Evolutionary conservation across 2,797 vertebrate species (phyloP), one percentile per base, ranked within the genome.

Genomic region (Spheniscus humboldti): DNA sequence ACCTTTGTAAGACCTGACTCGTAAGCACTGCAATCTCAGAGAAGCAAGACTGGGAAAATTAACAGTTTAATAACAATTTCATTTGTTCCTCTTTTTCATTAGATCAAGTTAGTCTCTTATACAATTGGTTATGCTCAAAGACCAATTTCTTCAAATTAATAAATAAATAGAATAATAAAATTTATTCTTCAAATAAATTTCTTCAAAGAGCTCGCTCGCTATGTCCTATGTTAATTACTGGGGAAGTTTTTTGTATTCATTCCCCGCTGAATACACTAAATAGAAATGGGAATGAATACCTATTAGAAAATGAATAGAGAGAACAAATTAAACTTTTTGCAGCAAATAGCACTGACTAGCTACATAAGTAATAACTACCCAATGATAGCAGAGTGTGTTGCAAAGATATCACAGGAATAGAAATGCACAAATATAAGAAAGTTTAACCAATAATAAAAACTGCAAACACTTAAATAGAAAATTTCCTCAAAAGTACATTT

Each of bases 241-340:
- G 17, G 56, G 30, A 92, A 67, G 11, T 6, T 60, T 67, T 87
- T 71, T 60, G 3, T 47, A 71, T 88, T 84, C 16, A 28, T 52
- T 95, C 63, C n/a, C 50, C 80, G 31, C 19, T 47, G 75, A 85
- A 82, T 71, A 75, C 11, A 86, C 41, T 69, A 71, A 86, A 91
- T 27, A 63, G 63, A 94, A 96, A 91, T 19, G 22, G 67, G 59
- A 97, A 85, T 41, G 39, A 95, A 88, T 90, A 87, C 27, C 56
- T 92, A 76, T 69, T 63, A 85, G 48, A 94, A 95, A 93, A 80
- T 53, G 14, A 96, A 82, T 8, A 48, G 50, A 92, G 39, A 92
- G 68, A 94, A 80, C 7, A 87, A 92, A 91, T 72, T 52, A 60
- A 86, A 88, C 41, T 43, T 96, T 82, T 86, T 78, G 60, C n/a